Base-by-base conservation (phyloP, 1,140 invertebrate species). In the Hypothenemus hampei region DNA sequence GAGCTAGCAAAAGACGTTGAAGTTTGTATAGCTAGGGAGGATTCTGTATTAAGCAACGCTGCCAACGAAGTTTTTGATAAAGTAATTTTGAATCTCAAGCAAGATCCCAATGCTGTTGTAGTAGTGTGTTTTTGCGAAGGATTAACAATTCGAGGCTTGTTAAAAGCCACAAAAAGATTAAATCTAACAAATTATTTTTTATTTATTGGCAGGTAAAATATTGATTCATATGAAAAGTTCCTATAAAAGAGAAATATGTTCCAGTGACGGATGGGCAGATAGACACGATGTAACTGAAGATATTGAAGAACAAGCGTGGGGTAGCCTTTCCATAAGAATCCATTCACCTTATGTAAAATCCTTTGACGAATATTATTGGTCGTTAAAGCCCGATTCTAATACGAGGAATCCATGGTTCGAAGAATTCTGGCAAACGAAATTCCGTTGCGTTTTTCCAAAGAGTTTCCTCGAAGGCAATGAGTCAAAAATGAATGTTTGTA, bases 41-140 rank as follows among this genome's bases (percentile, higher is more conserved):
- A 85, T 62, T 79, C 78, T 0, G 77, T 88, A 11, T 70, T 83
- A 3, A 82, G 79, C 57, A 81, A 81, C 41, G 81, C 83, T 1
- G 75, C 79, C 20, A 77, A 82, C 29, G 73, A 77, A 26, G 76
- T 75, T 23, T 83, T 82, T 67, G 79, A 84, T 62, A 73, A 75
- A 44, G 75, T 85, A 1, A 70, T 87, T 7, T 65, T 68, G 16
- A 80, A 78, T 50, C 72, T 87, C 6, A 68, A 75, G 46, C 73
- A 78, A 61, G 81, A 81, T 54, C 70, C 72, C 6, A 76, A 77
- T 24, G 84, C 84, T 4, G 73, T 76, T 24, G 86, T 89, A 4
- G 81, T 89, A n/a, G 84, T 90, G 2, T 91, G 88, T 69, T 91
- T 90, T 75, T 91, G 87, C 71, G 86, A 91, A 72, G 87, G 87